A percentile compares a stretch with the other conserved stretches of the same genome.
Evolutionary conservation across 2,113 vertebrate genomes (phyloP).

Genomic region (Ptychochromis oligacanthus): DNA sequence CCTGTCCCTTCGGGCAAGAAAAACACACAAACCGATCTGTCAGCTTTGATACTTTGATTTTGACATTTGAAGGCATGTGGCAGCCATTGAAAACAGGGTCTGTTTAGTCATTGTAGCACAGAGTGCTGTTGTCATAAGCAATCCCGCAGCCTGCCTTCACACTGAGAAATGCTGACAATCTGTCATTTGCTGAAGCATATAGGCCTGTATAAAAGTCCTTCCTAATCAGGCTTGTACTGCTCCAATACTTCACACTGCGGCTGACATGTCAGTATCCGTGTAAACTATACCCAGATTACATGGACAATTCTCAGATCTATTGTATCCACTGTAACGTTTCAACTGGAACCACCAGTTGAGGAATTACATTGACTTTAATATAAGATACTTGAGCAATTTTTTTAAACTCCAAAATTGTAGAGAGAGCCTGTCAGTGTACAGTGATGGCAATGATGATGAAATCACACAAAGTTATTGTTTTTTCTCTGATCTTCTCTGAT

Average conservation of each 20-base stretch:
- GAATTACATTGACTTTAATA: not conserved
- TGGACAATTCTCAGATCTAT: not conserved
- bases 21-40: slow-evolving; percentile 67
- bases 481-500: not conserved
- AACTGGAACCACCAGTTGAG: not conserved
- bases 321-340: not conserved
- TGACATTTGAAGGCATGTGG: slow-evolving; percentile 66
- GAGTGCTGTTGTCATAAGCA: slow-evolving; percentile 65
- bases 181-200: slow-evolving; percentile 44
- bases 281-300: slow-evolving; percentile 1
- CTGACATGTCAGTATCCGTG: not conserved
- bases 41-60: slow-evolving; percentile 67
- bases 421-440: not conserved
- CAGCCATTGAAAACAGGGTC: slow-evolving; percentile 66
- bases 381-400: not conserved
- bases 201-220: slow-evolving; percentile 2
- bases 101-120: slow-evolving; percentile 66
- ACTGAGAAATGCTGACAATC: slow-evolving; percentile 44
- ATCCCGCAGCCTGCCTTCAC: slow-evolving; percentile 50
- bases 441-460: not conserved
- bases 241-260: not conserved
- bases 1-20: slow-evolving; percentile 59
- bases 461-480: not conserved
- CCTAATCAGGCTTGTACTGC: slow-evolving; percentile 22
- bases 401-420: not conserved